Conservation (phyloP, 2,113 vertebrate genomes). For the Psammodynastes pulverulentus region DNA sequence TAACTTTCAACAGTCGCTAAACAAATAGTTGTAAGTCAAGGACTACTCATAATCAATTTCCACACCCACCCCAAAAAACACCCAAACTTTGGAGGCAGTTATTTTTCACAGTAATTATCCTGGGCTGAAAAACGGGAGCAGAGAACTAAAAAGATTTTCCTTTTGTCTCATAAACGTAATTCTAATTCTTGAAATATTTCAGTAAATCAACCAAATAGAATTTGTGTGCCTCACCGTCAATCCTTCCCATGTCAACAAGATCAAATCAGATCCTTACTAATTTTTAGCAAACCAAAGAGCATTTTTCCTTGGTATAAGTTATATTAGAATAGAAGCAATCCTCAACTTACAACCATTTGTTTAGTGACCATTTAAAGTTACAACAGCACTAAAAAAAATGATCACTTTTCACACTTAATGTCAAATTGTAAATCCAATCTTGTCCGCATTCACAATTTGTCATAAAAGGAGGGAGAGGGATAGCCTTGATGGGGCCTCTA, state of each 20-base stretch:
- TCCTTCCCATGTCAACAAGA: neutral
- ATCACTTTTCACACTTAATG: neutral
- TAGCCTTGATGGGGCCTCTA: no score
- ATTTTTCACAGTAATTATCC: neutral
- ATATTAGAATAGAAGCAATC: neutral
- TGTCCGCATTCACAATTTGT: no score
- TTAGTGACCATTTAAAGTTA: neutral
- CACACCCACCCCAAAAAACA: neutral
- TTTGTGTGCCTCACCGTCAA: neutral
- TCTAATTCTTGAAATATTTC: neutral
- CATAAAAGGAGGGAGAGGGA: no score
- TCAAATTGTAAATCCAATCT: no score
- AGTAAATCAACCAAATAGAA: neutral
- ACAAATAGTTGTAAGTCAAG: neutral
- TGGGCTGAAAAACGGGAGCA: neutral
- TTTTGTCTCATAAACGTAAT: neutral
- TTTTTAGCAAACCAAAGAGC: neutral
- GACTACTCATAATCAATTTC: neutral
- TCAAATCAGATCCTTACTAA: neutral
- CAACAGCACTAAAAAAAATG: neutral
- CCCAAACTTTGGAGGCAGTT: neutral
- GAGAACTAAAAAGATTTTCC: neutral
- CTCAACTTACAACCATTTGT: neutral
- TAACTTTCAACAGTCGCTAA: neutral
- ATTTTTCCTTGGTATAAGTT: accelerated